phyloP scores from a whole-genome alignment of 2,888 invertebrate genomes.

The Gnatocerus cornutus region DNA sequence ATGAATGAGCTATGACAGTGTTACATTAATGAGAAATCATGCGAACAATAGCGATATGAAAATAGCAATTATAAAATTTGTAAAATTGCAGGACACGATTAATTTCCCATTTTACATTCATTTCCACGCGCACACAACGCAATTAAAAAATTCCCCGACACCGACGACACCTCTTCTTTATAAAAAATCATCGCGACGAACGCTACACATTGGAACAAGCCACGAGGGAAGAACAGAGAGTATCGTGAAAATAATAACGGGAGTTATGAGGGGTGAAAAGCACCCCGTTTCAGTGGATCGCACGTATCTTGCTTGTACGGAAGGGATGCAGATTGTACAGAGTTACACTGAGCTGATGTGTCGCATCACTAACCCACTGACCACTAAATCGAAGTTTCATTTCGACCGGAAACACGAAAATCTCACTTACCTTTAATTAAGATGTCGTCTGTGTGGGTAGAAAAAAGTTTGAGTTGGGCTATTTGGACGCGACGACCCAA shows the following conservation, averaged over 20 bases:
- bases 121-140: constrained; percentile 15
- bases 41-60: constrained; percentile 60
- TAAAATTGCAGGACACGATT: constrained; percentile 66
- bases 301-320: constrained; percentile 33
- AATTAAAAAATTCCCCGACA: constrained; percentile 13
- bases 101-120: constrained; percentile 55
- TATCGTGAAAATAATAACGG: constrained; percentile 54
- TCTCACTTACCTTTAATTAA: constrained; percentile 37
- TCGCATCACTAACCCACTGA: constrained; percentile 64
- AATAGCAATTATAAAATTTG: constrained; percentile 68
- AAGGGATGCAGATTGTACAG: constrained; percentile 9
- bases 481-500: constrained; percentile 6
- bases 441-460: constrained; percentile 26
- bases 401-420: constrained; percentile 33
- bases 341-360: constrained; percentile 56
- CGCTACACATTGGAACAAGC: constrained; percentile 23
- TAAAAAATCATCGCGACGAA: constrained; percentile 28
- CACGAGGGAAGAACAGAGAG: constrained; percentile 44
- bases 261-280: constrained; percentile 55
- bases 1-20: constrained; percentile 59
- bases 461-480: constrained; percentile 6
- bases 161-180: constrained; percentile 2
- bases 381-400: constrained; percentile 51
- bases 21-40: constrained; percentile 61
- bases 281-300: constrained; percentile 53